phyloP scores from a whole-genome alignment of 2,113 vertebrate genomes.

The Protobothrops flavoviridis region DNA sequence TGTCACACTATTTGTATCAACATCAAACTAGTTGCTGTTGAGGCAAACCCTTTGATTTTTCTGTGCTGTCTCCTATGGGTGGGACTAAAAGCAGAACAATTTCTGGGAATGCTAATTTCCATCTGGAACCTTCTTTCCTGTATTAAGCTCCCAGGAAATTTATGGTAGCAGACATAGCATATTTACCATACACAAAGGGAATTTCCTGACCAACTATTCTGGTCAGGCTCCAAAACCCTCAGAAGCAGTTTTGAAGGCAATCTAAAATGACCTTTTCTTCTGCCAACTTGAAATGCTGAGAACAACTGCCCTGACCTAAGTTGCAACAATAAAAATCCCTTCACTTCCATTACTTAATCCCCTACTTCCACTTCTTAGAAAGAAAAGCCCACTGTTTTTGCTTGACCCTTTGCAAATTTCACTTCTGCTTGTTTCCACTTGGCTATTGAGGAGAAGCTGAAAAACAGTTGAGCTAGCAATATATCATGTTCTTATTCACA shows the following conservation, averaged over 20 bases:
- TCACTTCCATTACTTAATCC: background rate
- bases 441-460: background rate
- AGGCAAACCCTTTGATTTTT: background rate
- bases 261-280: background rate
- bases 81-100: background rate
- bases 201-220: background rate
- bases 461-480: background rate
- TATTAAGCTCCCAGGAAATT: background rate
- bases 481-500: background rate
- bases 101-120: background rate
- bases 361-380: background rate
- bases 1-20: background rate
- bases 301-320: background rate
- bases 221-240: background rate
- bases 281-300: background rate
- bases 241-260: background rate
- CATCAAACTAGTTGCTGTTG: background rate
- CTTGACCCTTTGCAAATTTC: background rate
- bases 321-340: background rate
- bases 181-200: background rate
- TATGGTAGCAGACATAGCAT: background rate
- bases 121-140: background rate
- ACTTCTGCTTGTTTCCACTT: background rate
- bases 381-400: background rate
- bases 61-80: background rate